These are phyloP conservation scores for Temnothorax rugatulus DNA, from an alignment of 2,888 invertebrate genomes.

Conservation along the genomic window DNA sequence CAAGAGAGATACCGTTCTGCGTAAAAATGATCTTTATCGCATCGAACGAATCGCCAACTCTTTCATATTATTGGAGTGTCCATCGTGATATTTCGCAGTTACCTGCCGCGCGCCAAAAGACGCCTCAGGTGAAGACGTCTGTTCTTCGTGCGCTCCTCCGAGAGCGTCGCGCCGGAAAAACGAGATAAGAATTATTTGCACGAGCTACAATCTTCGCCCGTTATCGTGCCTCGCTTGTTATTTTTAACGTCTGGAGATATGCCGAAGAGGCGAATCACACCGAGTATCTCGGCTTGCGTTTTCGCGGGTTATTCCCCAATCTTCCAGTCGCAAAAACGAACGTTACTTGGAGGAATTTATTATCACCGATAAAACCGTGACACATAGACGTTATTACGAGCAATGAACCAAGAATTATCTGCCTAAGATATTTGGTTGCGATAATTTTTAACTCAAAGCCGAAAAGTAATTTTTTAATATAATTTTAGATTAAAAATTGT, in stretches of 20 bases:
- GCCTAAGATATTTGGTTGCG: neutral
- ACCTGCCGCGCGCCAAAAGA: neutral
- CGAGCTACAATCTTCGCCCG: conserved; percentile 49
- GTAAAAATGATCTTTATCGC: neutral
- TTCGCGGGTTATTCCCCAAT: conserved; percentile 5
- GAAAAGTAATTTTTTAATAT: neutral
- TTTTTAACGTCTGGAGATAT: conserved; percentile 67
- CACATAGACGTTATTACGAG: conserved; percentile 2
- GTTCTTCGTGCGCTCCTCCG: neutral
- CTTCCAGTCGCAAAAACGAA: neutral
- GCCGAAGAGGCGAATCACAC: conserved; percentile 22
- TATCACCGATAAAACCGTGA: conserved; percentile 15
- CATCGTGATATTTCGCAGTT: conserved; percentile 31
- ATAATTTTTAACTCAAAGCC: neutral
- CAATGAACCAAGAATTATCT: conserved; percentile 9
- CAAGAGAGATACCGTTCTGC: neutral
- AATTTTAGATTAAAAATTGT: neutral
- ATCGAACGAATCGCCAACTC: conserved; percentile 19
- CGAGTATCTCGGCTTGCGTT: conserved; percentile 5
- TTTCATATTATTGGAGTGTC: neutral
- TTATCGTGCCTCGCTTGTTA: conserved; percentile 64
- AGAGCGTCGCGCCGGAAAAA: conserved; percentile 33
- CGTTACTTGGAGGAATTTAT: conserved; percentile 15
- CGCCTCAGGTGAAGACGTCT: neutral
- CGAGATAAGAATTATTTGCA: conserved; percentile 70